Base-by-base conservation (phyloP, 2,888 invertebrate genomes). In the Cotesia congregata region DNA sequence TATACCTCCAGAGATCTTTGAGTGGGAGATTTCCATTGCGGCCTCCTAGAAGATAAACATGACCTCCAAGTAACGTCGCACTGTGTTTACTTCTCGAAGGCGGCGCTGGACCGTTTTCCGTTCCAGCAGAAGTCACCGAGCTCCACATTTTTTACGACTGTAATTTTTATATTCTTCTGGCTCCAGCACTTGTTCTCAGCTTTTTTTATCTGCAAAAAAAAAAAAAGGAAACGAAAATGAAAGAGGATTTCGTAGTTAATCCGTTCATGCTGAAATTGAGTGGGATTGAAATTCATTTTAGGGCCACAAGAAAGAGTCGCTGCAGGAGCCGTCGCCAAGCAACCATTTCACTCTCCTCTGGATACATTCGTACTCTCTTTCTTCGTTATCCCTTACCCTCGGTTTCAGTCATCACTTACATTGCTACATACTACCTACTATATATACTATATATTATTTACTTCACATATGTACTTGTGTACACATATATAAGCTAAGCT, bases 1-100 rank as follows among this genome's bases (percentile, higher is more conserved):
- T 93, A 86, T 95, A 95, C 84, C 94, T 93, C 96, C 97, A 97
- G 86, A 97, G 93, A 90, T 97, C 97, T 88, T 94, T 93, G 78
- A 96, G 92, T 3, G 96, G 95, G 82, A 95, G 91, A 84, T 94
- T 93, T 20, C 95, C 94, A 87, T 95, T 95, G 69, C 95, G 91
- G n/a, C 97, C 96, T 12, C 96, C 96, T 82, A 95, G 92, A 81
- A 97, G 92, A 89, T 96, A 97, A 79, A 97, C 92, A 89, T 93
- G 91, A n/a, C 94, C 94, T 67, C 93, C 94, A 82, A 94, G 92
- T 81, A 94, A 90, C 82, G 96, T 95, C 79, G 95, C 94, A 72
- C 95, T 95, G 90, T 96, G 96, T 90, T 96, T 96, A 86, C 93
- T 93, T 80, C 96, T 92, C n/a, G 94, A 92, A 67, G 93, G 92